Conservation (phyloP, 2,888 invertebrate species). For the Drosophila paranaensis region DNA sequence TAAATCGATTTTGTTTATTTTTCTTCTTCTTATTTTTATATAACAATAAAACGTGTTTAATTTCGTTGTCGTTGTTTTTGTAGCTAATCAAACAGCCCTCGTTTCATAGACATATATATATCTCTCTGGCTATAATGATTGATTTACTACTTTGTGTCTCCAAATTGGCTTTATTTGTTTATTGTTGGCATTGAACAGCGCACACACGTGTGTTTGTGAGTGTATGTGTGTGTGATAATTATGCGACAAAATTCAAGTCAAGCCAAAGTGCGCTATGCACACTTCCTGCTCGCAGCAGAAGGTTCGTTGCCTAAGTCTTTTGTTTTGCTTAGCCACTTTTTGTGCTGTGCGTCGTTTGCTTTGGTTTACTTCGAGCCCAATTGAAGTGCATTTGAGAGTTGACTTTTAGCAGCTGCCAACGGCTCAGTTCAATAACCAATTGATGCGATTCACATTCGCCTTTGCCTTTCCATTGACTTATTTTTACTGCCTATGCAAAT, state of each 20-base stretch:
- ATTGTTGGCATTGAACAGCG: conserved; percentile 49
- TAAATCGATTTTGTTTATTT: conserved; percentile 10
- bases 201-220: background rate
- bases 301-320: conserved; percentile 60
- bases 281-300: conserved; percentile 63
- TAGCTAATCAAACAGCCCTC: conserved; percentile 3
- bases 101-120: conserved; percentile 4
- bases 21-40: conserved; percentile 33
- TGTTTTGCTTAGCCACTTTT: conserved; percentile 20
- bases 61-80: conserved; percentile 24
- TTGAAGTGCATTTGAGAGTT: conserved; percentile 8
- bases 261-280: conserved; percentile 28
- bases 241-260: conserved; percentile 47
- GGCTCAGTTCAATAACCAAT: conserved; percentile 74
- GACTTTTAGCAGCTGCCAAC: conserved; percentile 33
- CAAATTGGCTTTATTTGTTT: conserved; percentile 55
- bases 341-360: conserved; percentile 7
- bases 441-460: conserved; percentile 68
- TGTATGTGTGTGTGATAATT: conserved; percentile 26
- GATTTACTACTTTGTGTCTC: conserved; percentile 47
- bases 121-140: conserved; percentile 50
- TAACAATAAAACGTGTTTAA: conserved; percentile 39
- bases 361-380: conserved; percentile 5
- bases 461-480: conserved; percentile 47
- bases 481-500: conserved; percentile 44